These are phyloP conservation scores for Tridacna gigas DNA, from an alignment of 2,888 invertebrate species.

Conservation along the genomic window DNA sequence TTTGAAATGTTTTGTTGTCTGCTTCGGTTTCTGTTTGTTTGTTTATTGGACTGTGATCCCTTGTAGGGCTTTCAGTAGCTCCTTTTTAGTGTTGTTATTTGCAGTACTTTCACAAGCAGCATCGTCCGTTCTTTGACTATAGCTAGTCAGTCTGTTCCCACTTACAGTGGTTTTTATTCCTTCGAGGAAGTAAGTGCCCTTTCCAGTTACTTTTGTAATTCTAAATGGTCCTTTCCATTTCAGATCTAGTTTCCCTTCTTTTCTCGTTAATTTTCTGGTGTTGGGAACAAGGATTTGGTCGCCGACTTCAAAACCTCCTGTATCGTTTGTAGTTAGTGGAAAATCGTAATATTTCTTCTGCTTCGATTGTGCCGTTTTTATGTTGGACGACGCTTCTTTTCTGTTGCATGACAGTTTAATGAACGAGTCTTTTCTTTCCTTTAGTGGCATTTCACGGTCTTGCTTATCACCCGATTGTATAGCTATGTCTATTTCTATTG, in stretches of 20 bases:
- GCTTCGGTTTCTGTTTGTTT: conserved; percentile 27
- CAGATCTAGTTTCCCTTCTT: conserved; percentile 20
- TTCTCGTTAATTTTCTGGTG: conserved; percentile 32
- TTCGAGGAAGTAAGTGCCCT: conserved; percentile 32
- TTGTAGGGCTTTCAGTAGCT: conserved; percentile 16
- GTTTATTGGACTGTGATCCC: neutral
- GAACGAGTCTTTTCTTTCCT: conserved; percentile 37
- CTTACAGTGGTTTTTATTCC: conserved; percentile 36
- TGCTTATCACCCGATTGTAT: conserved; percentile 17
- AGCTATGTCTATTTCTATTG: conserved; percentile 39
- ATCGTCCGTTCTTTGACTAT: conserved; percentile 25
- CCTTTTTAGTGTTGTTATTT: conserved; percentile 17
- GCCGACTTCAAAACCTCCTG: conserved; percentile 32
- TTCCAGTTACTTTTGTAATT: conserved; percentile 36
- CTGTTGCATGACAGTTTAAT: conserved; percentile 31
- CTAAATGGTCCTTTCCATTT: conserved; percentile 36
- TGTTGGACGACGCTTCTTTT: conserved; percentile 39
- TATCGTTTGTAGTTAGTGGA: conserved; percentile 34
- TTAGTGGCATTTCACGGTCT: conserved; percentile 32
- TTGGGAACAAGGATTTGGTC: conserved; percentile 37
- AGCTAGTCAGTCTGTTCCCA: conserved; percentile 30
- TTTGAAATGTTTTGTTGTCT: conserved; percentile 16
- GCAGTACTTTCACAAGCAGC: conserved; percentile 30
- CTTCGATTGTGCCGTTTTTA: conserved; percentile 34
- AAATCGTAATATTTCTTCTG: conserved; percentile 46